phyloP scores from a whole-genome alignment of 2,888 invertebrate genomes.

The Hanleya hanleyi region DNA sequence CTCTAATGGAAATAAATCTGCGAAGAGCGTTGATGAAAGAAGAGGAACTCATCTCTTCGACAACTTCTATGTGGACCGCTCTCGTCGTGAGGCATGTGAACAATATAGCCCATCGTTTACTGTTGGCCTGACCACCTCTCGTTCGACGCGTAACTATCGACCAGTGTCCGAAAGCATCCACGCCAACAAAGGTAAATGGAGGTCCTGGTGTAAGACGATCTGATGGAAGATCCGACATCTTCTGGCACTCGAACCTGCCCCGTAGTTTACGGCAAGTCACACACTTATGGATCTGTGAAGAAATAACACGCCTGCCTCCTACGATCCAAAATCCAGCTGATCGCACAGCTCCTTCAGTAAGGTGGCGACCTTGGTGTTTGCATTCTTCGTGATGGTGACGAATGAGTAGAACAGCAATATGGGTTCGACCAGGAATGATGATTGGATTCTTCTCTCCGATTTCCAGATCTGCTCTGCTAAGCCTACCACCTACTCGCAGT shows the following conservation, averaged over 20 bases:
- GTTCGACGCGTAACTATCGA: conserved; percentile 23
- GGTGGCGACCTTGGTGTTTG: conserved; percentile 27
- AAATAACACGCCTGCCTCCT: conserved; percentile 18
- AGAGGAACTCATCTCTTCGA: conserved; percentile 30
- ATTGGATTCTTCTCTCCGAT: conserved; percentile 18
- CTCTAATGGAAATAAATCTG: conserved; percentile 33
- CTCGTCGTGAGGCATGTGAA: conserved; percentile 34
- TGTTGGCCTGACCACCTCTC: conserved; percentile 29
- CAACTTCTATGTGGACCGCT: conserved; percentile 36
- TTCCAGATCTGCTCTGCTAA: neutral
- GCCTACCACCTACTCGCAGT: conserved; percentile 8
- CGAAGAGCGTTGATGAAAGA: conserved; percentile 35
- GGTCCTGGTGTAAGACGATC: conserved; percentile 27
- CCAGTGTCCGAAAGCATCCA: conserved; percentile 37
- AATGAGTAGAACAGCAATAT: conserved; percentile 27
- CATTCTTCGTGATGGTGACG: conserved; percentile 14
- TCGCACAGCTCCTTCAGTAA: conserved; percentile 36
- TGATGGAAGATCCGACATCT: conserved; percentile 37
- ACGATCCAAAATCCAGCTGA: conserved; percentile 28
- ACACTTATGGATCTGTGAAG: conserved; percentile 24
- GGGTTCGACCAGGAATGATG: conserved; percentile 25
- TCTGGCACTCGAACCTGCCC: conserved; percentile 18
- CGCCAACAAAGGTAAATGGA: conserved; percentile 38
- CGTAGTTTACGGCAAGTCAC: conserved; percentile 29
- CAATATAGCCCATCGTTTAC: conserved; percentile 37